Evolutionary conservation across 1,140 invertebrate species (phyloP).

Genomic region (Psilanteris sp.): DNA sequence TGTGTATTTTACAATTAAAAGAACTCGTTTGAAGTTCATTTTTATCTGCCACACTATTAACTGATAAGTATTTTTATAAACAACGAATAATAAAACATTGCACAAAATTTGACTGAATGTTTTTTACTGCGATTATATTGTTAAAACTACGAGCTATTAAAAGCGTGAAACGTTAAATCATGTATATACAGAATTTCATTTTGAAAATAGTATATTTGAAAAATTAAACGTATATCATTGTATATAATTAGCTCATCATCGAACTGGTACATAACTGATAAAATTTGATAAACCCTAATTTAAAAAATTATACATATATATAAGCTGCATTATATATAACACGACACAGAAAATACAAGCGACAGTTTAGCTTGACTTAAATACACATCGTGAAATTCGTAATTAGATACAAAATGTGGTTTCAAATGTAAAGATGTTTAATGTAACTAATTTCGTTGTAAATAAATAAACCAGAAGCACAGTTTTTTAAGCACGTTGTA

Average conservation of each 20-base stretch:
- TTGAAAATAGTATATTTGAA: too few species aligned
- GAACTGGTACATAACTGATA: constrained; percentile 23
- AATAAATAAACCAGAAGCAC: constrained; percentile 54
- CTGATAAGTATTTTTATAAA: constrained; percentile 48
- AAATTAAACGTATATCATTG: constrained; percentile 19
- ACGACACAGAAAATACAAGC: constrained; percentile 23
- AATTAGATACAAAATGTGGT: constrained; percentile 42
- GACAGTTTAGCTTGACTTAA: constrained; percentile 26
- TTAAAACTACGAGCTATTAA: too few species aligned
- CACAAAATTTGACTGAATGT: constrained; percentile 56
- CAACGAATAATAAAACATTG: constrained; percentile 40
- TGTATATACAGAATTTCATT: too few species aligned
- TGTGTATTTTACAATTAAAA: constrained; percentile 30
- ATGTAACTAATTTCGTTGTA: constrained; percentile 49
- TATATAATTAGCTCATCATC: constrained; percentile 46
- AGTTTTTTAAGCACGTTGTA: constrained; percentile 52
- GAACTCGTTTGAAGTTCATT: constrained; percentile 34
- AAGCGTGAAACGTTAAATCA: too few species aligned
- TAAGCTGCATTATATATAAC: too few species aligned
- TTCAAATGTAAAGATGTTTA: constrained; percentile 43
- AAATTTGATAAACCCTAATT: constrained; percentile 30
- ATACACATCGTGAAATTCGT: constrained; percentile 52
- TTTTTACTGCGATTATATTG: constrained; percentile 49
- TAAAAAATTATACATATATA: too few species aligned
- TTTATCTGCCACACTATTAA: constrained; percentile 20